Evolutionary conservation across 2,888 invertebrate species (phyloP).

Genomic region (Lepidonotus clava): DNA sequence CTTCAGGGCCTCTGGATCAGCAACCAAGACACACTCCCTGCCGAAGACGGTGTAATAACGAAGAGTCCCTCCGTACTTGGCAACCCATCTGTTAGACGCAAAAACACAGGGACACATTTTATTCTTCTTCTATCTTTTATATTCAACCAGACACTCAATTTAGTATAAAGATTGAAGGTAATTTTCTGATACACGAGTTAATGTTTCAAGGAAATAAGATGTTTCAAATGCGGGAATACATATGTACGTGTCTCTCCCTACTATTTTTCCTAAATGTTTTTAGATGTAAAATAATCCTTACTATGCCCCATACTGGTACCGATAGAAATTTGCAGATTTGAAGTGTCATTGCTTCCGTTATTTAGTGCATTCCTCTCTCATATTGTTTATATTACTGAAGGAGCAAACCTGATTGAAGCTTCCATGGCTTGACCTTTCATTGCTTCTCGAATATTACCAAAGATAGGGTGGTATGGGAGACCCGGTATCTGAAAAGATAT

Average conservation of each 20-base stretch:
- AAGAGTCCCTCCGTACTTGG: constrained; percentile 66
- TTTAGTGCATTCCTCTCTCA: no score
- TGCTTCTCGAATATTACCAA: constrained; percentile 73
- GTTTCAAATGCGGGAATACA: no score
- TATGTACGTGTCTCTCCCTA: no score
- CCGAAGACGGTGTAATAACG: constrained; percentile 73
- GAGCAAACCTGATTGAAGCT: constrained; percentile 70
- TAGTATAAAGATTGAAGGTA: background rate
- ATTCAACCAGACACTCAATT: background rate
- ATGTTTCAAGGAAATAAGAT: no score
- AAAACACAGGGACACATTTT: background rate
- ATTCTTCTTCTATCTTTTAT: background rate
- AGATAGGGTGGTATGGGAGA: constrained; percentile 68
- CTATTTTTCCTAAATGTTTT: no score
- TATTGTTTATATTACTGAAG: no score
- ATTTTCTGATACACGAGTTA: no score
- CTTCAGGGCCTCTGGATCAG: constrained; percentile 71
- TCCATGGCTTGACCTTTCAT: constrained; percentile 69
- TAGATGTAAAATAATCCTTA: no score
- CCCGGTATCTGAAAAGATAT: constrained; percentile 70
- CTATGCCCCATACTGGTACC: no score
- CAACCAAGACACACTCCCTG: constrained; percentile 68
- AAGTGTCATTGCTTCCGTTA: no score
- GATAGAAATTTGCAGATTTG: no score
- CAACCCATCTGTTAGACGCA: constrained; percentile 59